Evolutionary conservation across 2,888 invertebrate species (phyloP).

Genomic region (Diarsia dahlii): DNA sequence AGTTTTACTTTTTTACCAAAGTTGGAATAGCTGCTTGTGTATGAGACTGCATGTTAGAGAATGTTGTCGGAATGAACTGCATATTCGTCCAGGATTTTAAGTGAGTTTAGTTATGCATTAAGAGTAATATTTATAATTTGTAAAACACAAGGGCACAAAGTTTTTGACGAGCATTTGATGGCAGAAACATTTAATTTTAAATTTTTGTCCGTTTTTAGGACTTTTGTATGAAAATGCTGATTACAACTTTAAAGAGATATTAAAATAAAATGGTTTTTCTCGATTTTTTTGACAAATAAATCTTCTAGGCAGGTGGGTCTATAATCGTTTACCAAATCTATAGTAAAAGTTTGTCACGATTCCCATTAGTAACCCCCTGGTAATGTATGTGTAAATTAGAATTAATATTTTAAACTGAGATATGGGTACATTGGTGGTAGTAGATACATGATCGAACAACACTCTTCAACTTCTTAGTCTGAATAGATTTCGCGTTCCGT

Average conservation of each 20-base stretch:
- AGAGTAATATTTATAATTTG: slow-evolving; percentile 1
- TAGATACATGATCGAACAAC: neutral
- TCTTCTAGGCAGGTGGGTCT: too few relatives aligned
- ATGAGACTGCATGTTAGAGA: slow-evolving; percentile 12
- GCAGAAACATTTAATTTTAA: neutral
- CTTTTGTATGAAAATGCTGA: too few relatives aligned
- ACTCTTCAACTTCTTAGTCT: neutral
- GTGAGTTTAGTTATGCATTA: neutral
- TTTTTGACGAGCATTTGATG: neutral
- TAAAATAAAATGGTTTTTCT: too few relatives aligned
- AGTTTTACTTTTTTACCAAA: slow-evolving; percentile 19
- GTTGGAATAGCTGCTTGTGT: slow-evolving; percentile 24
- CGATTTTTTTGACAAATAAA: too few relatives aligned
- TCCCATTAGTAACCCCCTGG: too few relatives aligned
- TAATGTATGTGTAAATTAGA: too few relatives aligned
- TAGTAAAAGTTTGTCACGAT: too few relatives aligned
- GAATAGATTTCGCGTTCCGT: neutral
- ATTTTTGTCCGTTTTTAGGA: too few relatives aligned
- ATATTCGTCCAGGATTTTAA: neutral
- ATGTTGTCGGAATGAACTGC: neutral
- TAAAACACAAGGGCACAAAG: too few relatives aligned
- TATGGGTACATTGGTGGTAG: neutral
- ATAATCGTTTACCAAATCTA: too few relatives aligned
- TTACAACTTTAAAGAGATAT: too few relatives aligned
- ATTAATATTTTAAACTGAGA: neutral